Percentiles rank a stretch among this genome's conserved stretches.
These are phyloP conservation scores for Neoaliturus tenellus DNA, from an alignment of 2,888 invertebrate genomes.

Conservation along the genomic window DNA sequence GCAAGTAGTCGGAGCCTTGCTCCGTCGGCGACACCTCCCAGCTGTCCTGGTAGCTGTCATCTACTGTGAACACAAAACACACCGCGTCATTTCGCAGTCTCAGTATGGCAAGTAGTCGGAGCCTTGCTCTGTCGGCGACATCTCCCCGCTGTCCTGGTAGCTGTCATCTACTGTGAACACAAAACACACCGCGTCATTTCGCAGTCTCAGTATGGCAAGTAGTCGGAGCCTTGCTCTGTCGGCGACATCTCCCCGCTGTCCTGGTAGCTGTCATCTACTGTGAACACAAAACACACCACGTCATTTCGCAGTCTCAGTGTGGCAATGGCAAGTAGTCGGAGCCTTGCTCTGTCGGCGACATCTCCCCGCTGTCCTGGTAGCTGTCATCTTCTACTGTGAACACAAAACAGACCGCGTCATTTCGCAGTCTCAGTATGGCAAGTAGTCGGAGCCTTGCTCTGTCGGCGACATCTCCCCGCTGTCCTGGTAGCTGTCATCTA, in stretches of 20 bases:
- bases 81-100: not conserved
- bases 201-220: not conserved
- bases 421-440: not conserved
- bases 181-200: not conserved
- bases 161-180: slow-evolving; percentile 36
- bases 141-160: slow-evolving; percentile 7
- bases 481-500: slow-evolving; percentile 24
- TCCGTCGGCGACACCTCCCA: slow-evolving; percentile 9
- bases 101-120: not conserved
- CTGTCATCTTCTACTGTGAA: slow-evolving; percentile 38
- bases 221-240: not conserved
- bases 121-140: slow-evolving; percentile 25
- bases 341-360: slow-evolving; percentile 22
- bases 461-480: slow-evolving; percentile 5
- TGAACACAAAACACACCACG: not conserved
- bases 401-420: not conserved
- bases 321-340: slow-evolving; percentile 11
- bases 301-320: not conserved
- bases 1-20: slow-evolving; percentile 10
- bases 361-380: slow-evolving; percentile 7
- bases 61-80: slow-evolving; percentile 12
- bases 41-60: slow-evolving; percentile 16
- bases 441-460: slow-evolving; percentile 21
- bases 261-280: slow-evolving; percentile 34
- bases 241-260: not conserved